A percentile compares a stretch with the other conserved stretches of the same genome.
These are phyloP conservation scores for Emesis furor DNA, from an alignment of 2,888 invertebrate species.

Conservation along the genomic window DNA sequence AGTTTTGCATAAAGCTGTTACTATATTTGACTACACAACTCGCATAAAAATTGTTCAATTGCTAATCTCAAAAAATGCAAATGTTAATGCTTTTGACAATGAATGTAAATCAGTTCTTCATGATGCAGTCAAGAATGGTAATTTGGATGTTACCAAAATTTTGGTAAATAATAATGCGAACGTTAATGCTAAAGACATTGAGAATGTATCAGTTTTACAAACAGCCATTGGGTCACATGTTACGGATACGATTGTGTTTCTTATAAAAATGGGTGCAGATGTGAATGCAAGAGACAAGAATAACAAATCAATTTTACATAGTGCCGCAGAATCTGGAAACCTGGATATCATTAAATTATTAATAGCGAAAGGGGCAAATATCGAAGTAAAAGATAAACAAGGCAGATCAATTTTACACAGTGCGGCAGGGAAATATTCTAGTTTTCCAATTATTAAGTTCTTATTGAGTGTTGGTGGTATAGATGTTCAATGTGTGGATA, in stretches of 20 bases:
- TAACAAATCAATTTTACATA: slow-evolving; percentile 41
- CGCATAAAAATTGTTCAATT: background rate
- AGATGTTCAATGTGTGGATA: too few species aligned
- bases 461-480: too few species aligned
- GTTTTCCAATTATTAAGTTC: too few species aligned
- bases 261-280: background rate
- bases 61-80: background rate
- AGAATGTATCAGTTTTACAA: slow-evolving; percentile 63
- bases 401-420: slow-evolving; percentile 7
- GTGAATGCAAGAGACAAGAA: background rate
- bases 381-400: background rate
- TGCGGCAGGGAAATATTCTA: too few species aligned
- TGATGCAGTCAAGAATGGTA: background rate
- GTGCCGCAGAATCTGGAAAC: background rate
- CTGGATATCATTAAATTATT: background rate
- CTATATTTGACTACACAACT: background rate
- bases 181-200: slow-evolving; percentile 36
- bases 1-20: background rate
- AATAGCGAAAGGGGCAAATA: slow-evolving; percentile 12
- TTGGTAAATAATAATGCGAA: background rate
- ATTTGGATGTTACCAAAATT: background rate
- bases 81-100: background rate
- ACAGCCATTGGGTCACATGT: background rate
- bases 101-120: slow-evolving; percentile 1
- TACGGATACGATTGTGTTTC: background rate